A percentile compares a stretch with the other conserved stretches of the same genome.
Conservation (phyloP, 2,113 vertebrate species). For the Pungitius pungitius region DNA sequence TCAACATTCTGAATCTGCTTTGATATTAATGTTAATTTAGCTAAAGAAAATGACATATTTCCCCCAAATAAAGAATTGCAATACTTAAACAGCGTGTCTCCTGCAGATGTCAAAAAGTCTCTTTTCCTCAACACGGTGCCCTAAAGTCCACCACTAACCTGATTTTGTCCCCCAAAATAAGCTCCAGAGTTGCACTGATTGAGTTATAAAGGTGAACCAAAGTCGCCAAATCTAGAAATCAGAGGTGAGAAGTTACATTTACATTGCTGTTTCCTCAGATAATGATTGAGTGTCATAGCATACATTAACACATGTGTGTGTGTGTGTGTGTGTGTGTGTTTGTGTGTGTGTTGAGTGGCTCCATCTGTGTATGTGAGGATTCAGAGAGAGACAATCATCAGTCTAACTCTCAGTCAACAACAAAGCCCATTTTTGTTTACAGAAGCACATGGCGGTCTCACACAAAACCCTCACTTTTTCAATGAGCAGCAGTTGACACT, state of each 20-base stretch:
- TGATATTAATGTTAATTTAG: conserved; percentile 1
- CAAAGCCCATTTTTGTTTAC: conserved; percentile 61
- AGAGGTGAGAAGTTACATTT: not conserved
- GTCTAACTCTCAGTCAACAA: conserved; percentile 65
- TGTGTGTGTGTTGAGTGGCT: conserved; percentile 3
- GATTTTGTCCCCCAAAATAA: not conserved
- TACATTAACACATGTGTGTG: not conserved
- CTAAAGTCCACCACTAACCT: not conserved
- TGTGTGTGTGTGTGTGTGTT: conserved; percentile 3
- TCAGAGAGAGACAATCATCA: conserved; percentile 41
- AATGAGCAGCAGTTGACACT: conserved; percentile 54
- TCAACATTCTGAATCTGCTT: conserved; percentile 5
- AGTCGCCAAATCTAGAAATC: not conserved
- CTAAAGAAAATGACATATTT: not conserved
- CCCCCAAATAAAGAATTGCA: conserved; percentile 3
- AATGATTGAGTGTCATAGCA: not conserved
- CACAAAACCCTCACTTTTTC: conserved; percentile 60
- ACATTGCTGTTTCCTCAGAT: not conserved
- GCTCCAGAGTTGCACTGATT: not conserved
- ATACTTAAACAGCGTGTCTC: not conserved
- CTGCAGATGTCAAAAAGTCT: not conserved
- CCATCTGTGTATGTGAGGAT: conserved; percentile 24
- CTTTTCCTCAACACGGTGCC: not conserved
- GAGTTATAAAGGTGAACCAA: not conserved
- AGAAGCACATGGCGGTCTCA: conserved; percentile 49